Evolutionary conservation across 2,888 invertebrate genomes (phyloP).

Genomic region (Drosophila antonietae): DNA sequence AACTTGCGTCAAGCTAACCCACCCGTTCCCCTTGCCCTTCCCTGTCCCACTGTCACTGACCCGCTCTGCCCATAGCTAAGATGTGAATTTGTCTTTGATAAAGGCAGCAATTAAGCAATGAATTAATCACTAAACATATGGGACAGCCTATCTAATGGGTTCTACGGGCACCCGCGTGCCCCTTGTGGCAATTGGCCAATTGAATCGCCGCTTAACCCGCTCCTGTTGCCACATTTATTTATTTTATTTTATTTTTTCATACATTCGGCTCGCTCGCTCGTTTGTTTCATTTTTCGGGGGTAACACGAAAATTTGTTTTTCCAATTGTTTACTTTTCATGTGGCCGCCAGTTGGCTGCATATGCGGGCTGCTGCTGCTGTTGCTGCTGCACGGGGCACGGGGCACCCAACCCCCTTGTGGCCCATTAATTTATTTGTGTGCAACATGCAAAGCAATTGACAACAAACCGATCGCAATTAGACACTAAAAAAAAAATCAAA

Average conservation of each 20-base stretch:
- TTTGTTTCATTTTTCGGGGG: conserved; percentile 29
- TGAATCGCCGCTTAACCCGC: conserved; percentile 63
- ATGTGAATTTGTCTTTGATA: conserved; percentile 64
- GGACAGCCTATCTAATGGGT: conserved; percentile 40
- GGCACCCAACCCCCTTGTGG: too few species aligned
- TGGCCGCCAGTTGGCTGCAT: conserved; percentile 53
- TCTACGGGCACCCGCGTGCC: conserved; percentile 69
- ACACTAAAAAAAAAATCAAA: conserved; percentile 71
- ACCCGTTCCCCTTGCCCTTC: too few species aligned
- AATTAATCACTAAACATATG: conserved; percentile 69
- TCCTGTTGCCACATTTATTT: conserved; percentile 53
- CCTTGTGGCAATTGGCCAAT: conserved; percentile 49
- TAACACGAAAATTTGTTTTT: conserved; percentile 20
- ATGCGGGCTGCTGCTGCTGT: conserved; percentile 58
- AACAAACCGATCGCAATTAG: conserved; percentile 82
- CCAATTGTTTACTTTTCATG: conserved; percentile 56
- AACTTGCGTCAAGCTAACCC: conserved; percentile 35
- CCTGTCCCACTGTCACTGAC: neutral
- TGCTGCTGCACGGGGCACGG: too few species aligned
- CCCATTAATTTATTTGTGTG: conserved; percentile 83
- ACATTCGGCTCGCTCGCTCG: neutral
- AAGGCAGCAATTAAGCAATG: conserved; percentile 74
- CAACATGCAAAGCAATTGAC: conserved; percentile 84
- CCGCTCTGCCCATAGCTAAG: neutral
- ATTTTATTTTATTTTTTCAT: conserved; percentile 1